Percentiles rank a stretch among this genome's conserved stretches.
phyloP scores from a whole-genome alignment of 2,113 vertebrate genomes.

The Apistogramma diplotaenia region DNA sequence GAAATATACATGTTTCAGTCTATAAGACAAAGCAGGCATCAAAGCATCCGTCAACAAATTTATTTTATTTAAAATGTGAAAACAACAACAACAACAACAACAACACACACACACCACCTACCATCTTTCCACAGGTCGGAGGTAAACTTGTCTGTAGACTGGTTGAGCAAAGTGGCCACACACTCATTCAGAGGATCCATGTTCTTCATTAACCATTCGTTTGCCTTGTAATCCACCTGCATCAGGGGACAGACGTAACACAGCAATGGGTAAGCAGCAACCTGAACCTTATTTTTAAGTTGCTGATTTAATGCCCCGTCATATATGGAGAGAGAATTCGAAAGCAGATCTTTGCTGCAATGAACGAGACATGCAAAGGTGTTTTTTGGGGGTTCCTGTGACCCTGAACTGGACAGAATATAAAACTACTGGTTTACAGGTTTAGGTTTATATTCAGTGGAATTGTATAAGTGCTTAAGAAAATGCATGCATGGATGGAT shows the following conservation, averaged over 20 bases:
- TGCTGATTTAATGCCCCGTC: not conserved
- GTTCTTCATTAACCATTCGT: conserved; percentile 98
- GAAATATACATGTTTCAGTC: not conserved
- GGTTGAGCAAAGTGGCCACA: conserved; percentile 90
- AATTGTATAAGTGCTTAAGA: not conserved
- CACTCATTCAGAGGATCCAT: conserved; percentile 98
- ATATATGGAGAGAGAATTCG: not conserved
- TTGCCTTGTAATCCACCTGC: conserved; percentile 97
- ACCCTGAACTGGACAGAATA: not conserved
- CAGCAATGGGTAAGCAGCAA: not conserved
- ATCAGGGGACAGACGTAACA: not conserved
- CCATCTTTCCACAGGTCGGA: conserved; percentile 95
- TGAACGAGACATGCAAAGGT: not conserved
- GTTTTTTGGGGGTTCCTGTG: fast-evolving
- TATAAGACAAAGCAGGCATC: too few relatives aligned
- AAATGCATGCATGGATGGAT: not conserved
- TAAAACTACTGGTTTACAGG: too few relatives aligned
- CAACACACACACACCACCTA: conserved; percentile 59
- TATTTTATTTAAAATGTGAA: too few relatives aligned
- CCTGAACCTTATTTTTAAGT: not conserved
- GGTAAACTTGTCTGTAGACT: conserved; percentile 94
- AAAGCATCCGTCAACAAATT: too few relatives aligned
- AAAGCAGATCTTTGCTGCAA: not conserved
- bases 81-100: too few relatives aligned
- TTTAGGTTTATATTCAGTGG: too few relatives aligned